Evolutionary conservation across 2,888 invertebrate species (phyloP).

Genomic region (Eucera pruinosa): DNA sequence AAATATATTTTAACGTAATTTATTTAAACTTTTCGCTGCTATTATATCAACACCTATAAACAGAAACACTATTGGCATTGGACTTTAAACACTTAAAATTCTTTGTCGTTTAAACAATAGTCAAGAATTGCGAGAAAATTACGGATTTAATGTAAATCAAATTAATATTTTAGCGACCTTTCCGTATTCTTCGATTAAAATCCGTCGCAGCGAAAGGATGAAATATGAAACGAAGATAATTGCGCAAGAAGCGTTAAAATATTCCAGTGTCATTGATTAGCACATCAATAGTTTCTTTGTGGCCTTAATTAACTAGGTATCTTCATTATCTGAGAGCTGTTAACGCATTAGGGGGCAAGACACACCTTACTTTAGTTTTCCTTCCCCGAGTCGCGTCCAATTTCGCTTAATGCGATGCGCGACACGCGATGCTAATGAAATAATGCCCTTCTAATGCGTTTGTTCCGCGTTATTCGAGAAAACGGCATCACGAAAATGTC

Average conservation of each 20-base stretch:
- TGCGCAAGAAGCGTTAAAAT: neutral
- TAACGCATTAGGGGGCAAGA: slow-evolving; percentile 29
- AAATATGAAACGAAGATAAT: too few relatives aligned
- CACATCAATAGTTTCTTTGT: neutral
- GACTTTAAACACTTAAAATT: too few relatives aligned
- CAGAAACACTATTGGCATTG: too few relatives aligned
- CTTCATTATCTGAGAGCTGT: slow-evolving; percentile 49
- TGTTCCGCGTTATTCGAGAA: slow-evolving; percentile 57
- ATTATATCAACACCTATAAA: too few relatives aligned
- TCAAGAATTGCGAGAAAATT: too few relatives aligned
- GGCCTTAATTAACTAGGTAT: slow-evolving; percentile 7
- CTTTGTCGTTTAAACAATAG: too few relatives aligned
- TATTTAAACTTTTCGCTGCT: too few relatives aligned
- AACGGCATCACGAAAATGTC: slow-evolving; percentile 16
- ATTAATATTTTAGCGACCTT: too few relatives aligned
- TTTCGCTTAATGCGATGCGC: slow-evolving; percentile 56
- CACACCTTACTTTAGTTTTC: slow-evolving; percentile 58
- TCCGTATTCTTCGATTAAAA: too few relatives aligned
- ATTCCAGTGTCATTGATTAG: neutral
- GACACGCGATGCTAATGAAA: slow-evolving; percentile 66
- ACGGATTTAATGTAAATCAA: too few relatives aligned
- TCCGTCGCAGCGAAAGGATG: too few relatives aligned
- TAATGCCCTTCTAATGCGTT: slow-evolving; percentile 60
- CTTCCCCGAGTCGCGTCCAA: slow-evolving; percentile 49
- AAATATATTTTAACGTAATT: too few relatives aligned